phyloP scores from a whole-genome alignment of 2,113 vertebrate species.

The Colinus virginianus region DNA sequence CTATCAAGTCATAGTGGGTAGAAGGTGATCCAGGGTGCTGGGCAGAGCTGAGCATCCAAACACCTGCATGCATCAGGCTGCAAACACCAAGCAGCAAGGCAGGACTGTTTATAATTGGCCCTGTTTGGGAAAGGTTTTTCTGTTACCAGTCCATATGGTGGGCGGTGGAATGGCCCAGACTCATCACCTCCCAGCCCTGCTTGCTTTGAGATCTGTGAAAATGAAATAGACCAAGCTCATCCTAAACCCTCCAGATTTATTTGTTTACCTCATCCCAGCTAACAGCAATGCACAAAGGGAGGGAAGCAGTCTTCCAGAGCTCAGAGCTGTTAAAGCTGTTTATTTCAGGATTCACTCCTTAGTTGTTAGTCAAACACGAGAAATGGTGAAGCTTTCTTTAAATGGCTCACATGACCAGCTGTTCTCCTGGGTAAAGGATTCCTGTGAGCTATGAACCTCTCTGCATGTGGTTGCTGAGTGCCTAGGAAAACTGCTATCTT shows the following conservation, averaged over 20 bases:
- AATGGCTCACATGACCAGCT: constrained; percentile 1
- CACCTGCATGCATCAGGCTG: accelerated
- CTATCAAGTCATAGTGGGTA: neutral
- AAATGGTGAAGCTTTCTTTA: constrained; percentile 3
- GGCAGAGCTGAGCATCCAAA: neutral
- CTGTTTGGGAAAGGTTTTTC: neutral
- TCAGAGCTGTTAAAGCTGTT: neutral
- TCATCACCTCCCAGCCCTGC: neutral
- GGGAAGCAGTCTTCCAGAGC: neutral
- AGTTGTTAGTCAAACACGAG: constrained; percentile 16
- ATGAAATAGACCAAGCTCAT: neutral
- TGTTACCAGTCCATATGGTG: neutral
- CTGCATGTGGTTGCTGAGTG: neutral
- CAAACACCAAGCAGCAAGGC: neutral
- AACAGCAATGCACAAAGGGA: neutral
- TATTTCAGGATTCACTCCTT: constrained; percentile 9
- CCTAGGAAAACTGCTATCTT: neutral
- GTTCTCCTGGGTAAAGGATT: constrained; percentile 3
- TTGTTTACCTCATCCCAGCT: constrained; percentile 33
- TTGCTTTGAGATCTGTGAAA: neutral
- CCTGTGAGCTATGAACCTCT: constrained; percentile 11
- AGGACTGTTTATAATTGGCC: neutral
- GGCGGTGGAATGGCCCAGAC: neutral
- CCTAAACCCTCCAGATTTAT: constrained; percentile 14
- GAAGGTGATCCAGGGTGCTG: accelerated